Percentiles rank a stretch among this genome's conserved stretches.
Evolutionary conservation across 2,113 vertebrate species (phyloP).

Genomic region (Sakesphorus luctuosus): DNA sequence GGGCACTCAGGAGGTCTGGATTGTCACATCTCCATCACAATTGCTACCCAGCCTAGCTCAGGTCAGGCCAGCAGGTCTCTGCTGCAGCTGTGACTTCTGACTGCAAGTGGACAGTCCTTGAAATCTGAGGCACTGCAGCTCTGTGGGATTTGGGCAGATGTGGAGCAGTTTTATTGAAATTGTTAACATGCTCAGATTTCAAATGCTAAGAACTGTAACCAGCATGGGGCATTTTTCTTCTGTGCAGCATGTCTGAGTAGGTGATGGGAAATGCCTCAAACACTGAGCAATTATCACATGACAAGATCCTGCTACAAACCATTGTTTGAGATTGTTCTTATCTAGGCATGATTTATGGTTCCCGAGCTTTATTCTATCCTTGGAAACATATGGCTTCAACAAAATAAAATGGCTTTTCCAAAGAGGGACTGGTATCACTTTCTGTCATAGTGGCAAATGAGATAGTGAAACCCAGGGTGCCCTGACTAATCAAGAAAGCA

Average conservation of each 20-base stretch:
- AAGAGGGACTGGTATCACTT: background rate
- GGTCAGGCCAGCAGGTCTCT: background rate
- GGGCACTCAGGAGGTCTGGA: background rate
- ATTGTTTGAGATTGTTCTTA: background rate
- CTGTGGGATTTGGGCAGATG: background rate
- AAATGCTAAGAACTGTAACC: background rate
- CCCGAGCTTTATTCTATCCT: slow-evolving; percentile 27
- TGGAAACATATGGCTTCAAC: background rate
- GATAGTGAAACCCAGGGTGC: background rate
- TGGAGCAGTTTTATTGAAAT: background rate
- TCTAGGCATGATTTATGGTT: slow-evolving; percentile 27
- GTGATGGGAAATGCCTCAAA: background rate
- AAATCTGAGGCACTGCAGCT: background rate
- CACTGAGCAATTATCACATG: background rate
- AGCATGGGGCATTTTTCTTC: background rate
- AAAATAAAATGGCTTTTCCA: slow-evolving; percentile 63
- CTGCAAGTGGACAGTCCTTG: background rate
- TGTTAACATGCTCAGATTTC: background rate
- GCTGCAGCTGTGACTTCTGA: background rate
- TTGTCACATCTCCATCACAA: background rate
- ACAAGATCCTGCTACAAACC: slow-evolving; percentile 1
- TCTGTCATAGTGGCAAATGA: background rate
- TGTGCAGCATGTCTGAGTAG: background rate
- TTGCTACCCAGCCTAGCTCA: background rate
- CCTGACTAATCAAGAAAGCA: background rate